These are phyloP conservation scores for Archegozetes longisetosus DNA, from an alignment of 1,140 invertebrate genomes.

Conservation along the genomic window DNA sequence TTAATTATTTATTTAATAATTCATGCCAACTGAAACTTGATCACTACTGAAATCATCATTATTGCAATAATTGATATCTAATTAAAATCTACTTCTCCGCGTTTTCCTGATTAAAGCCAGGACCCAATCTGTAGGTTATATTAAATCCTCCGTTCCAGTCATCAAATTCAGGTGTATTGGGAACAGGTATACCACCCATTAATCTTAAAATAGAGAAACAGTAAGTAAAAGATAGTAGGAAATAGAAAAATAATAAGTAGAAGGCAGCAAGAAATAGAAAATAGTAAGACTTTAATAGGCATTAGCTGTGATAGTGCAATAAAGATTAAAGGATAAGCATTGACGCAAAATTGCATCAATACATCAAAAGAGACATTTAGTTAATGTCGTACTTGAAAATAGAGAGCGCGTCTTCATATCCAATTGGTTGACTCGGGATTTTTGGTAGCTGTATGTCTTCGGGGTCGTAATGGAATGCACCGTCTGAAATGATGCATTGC, in stretches of 20 bases:
- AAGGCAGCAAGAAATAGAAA: background rate
- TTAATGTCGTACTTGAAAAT: conserved; percentile 16
- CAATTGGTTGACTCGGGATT: conserved; percentile 33
- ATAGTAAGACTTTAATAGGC: background rate
- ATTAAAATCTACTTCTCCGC: background rate
- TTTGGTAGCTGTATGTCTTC: conserved; percentile 17
- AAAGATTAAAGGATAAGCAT: background rate
- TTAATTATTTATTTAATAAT: no score
- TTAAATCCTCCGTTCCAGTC: conserved; percentile 33
- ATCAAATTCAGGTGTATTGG: conserved; percentile 15
- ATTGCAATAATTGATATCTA: background rate
- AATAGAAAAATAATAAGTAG: conserved; percentile 3
- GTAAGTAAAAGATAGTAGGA: conserved; percentile 14
- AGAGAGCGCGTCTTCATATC: conserved; percentile 29
- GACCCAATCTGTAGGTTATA: conserved; percentile 34
- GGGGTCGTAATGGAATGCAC: background rate
- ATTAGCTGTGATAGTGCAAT: background rate
- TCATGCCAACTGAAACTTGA: no score
- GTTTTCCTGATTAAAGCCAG: conserved; percentile 24
- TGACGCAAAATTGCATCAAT: background rate
- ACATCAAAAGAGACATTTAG: background rate
- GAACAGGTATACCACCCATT: conserved; percentile 26
- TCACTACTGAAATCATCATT: background rate
- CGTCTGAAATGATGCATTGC: conserved; percentile 29
- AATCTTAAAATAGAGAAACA: conserved; percentile 20